Conservation (phyloP, 2,797 vertebrate species). For the Sarcophilus harrisii region DNA sequence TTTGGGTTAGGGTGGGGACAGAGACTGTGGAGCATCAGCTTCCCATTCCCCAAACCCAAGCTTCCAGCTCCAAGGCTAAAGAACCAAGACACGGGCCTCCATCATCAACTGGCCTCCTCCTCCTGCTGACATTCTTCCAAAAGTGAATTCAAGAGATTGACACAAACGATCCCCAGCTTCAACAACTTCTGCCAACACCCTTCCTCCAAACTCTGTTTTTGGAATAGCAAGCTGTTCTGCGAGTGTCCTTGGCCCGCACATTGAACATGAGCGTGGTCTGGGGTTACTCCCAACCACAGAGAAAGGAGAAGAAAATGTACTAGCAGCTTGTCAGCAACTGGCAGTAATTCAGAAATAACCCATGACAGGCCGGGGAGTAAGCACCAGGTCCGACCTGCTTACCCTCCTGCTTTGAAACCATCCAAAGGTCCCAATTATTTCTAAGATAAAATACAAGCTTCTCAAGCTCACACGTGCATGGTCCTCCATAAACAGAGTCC, state of each 20-base stretch:
- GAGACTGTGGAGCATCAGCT: not conserved
- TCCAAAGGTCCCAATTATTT: not conserved
- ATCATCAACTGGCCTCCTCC: not conserved
- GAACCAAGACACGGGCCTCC: not conserved
- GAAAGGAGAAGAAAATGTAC: not conserved
- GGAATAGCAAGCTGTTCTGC: not conserved
- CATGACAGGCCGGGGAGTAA: not conserved
- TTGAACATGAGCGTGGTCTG: not conserved
- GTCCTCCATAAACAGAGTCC: not conserved
- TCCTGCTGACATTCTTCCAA: not conserved
- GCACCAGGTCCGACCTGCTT: not conserved
- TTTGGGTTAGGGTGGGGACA: not conserved
- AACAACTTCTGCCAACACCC: not conserved
- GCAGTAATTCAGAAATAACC: not conserved
- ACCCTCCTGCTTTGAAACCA: not conserved
- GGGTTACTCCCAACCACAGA: not conserved
- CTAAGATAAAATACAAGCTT: not conserved
- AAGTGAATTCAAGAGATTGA: not conserved
- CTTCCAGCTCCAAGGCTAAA: not conserved
- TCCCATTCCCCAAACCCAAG: not conserved
- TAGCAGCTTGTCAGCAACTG: not conserved
- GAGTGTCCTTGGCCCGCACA: not conserved
- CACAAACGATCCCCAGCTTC: not conserved
- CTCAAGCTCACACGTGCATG: not conserved
- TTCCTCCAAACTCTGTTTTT: not conserved